Conservation (phyloP, 2,888 invertebrate species). For the Leptogaster cylindrica region DNA sequence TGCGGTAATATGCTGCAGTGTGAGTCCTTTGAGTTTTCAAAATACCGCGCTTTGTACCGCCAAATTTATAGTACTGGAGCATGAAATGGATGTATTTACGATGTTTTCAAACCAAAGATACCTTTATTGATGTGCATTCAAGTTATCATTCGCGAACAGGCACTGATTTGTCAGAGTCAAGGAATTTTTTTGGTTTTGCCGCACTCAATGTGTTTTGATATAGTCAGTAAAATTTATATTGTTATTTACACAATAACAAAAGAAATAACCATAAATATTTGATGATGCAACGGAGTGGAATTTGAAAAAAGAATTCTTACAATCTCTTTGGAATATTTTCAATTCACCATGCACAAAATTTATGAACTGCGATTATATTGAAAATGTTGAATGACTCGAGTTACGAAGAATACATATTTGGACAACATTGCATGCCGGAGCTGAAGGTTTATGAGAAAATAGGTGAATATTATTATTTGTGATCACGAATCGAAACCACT, state of each 20-base stretch:
- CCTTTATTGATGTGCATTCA: constrained; percentile 7
- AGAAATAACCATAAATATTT: neutral
- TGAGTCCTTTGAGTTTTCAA: neutral
- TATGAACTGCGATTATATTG: too few species aligned
- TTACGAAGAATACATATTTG: too few species aligned
- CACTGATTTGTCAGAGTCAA: neutral
- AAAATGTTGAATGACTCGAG: too few species aligned
- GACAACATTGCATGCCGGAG: too few species aligned
- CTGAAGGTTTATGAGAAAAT: too few species aligned
- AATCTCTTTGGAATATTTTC: too few species aligned
- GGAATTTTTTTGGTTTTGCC: neutral
- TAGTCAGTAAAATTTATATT: neutral
- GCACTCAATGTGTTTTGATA: neutral
- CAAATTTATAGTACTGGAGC: constrained; percentile 19
- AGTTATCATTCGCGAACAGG: constrained; percentile 3
- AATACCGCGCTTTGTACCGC: constrained; percentile 9
- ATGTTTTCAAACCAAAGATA: constrained; percentile 36
- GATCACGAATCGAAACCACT: too few species aligned
- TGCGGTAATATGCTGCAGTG: constrained; percentile 34
- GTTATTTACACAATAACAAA: constrained; percentile 1
- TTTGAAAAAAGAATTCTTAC: too few species aligned
- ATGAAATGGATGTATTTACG: constrained; percentile 33
- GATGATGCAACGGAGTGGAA: constrained; percentile 19
- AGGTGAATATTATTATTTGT: too few species aligned
- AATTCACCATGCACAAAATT: too few species aligned